Evolutionary conservation across 2,888 invertebrate genomes (phyloP).

Genomic region (Pammene fasciana): DNA sequence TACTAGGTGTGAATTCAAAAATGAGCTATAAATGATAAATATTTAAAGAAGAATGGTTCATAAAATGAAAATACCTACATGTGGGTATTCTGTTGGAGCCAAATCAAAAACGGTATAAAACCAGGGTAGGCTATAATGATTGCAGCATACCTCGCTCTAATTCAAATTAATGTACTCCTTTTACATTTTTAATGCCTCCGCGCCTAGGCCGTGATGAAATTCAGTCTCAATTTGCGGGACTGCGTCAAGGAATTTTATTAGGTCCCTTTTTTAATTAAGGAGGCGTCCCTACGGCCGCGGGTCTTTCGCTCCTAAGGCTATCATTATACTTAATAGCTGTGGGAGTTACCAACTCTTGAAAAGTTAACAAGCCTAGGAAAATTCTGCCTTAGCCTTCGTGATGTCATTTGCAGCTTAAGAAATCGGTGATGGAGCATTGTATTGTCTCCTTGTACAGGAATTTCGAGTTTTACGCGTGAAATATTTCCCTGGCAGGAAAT

Average conservation of each 20-base stretch:
- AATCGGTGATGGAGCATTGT: conserved; percentile 7
- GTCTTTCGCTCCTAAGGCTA: conserved; percentile 44
- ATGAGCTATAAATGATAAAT: no score
- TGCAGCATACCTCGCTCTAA: background rate
- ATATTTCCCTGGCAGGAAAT: background rate
- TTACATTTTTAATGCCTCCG: conserved; percentile 26
- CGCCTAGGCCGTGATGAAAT: conserved; percentile 35
- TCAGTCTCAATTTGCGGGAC: conserved; percentile 40
- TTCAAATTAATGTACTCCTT: conserved; percentile 7
- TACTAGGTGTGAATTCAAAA: no score
- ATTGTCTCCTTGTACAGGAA: background rate
- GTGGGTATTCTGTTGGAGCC: no score
- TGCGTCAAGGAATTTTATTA: conserved; percentile 45
- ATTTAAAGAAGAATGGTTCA: no score
- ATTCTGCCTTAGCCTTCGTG: conserved; percentile 27
- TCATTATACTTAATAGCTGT: conserved; percentile 48
- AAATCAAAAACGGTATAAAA: no score
- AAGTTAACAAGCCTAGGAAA: conserved; percentile 42
- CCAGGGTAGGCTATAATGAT: background rate
- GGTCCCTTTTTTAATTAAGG: conserved; percentile 49
- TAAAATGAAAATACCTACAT: no score
- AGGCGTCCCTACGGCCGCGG: conserved; percentile 37
- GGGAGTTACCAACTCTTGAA: conserved; percentile 45
- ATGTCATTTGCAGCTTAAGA: conserved; percentile 22
- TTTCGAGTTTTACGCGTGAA: background rate